phyloP scores from a whole-genome alignment of 1,140 invertebrate genomes.

The Lordiphosa collinella region DNA sequence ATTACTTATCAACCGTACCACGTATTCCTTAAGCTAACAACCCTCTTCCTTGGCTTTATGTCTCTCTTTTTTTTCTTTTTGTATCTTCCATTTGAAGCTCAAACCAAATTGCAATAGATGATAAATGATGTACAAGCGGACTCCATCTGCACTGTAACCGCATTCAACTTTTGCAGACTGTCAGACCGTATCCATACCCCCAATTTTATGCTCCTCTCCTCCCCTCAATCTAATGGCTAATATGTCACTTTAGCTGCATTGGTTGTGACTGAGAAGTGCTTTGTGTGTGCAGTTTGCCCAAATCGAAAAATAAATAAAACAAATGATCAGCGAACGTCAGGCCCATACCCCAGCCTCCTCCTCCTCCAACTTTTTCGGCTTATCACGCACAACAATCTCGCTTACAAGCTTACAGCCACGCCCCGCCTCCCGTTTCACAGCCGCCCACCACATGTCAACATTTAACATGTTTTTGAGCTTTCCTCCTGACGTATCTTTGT shows the following conservation, averaged over 20 bases:
- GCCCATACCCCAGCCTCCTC: not conserved
- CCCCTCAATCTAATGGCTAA: conserved; percentile 49
- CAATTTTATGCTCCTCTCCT: conserved; percentile 1
- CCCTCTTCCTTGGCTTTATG: not conserved
- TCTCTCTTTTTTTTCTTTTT: not conserved
- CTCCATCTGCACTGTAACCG: conserved; percentile 49
- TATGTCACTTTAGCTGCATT: conserved; percentile 68
- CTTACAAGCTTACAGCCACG: conserved; percentile 47
- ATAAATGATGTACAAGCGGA: conserved; percentile 61
- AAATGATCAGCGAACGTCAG: conserved; percentile 50
- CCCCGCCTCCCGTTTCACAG: conserved; percentile 7
- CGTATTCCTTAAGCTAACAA: conserved; percentile 18
- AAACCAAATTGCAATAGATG: conserved; percentile 69
- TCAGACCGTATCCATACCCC: conserved; percentile 15
- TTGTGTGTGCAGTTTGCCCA: conserved; percentile 41
- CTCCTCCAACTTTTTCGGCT: conserved; percentile 11
- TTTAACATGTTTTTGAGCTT: conserved; percentile 69
- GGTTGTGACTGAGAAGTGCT: conserved; percentile 8
- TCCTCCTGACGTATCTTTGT: conserved; percentile 33
- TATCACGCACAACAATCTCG: conserved; percentile 63
- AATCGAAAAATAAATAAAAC: conserved; percentile 77
- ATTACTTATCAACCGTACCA: conserved; percentile 22
- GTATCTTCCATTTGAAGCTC: conserved; percentile 31
- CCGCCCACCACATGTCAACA: conserved; percentile 71
- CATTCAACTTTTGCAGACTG: conserved; percentile 32